Percentiles rank a stretch among this genome's conserved stretches.
These are phyloP conservation scores for Leucophenga varia DNA, from an alignment of 1,140 invertebrate genomes.

Conservation along the genomic window DNA sequence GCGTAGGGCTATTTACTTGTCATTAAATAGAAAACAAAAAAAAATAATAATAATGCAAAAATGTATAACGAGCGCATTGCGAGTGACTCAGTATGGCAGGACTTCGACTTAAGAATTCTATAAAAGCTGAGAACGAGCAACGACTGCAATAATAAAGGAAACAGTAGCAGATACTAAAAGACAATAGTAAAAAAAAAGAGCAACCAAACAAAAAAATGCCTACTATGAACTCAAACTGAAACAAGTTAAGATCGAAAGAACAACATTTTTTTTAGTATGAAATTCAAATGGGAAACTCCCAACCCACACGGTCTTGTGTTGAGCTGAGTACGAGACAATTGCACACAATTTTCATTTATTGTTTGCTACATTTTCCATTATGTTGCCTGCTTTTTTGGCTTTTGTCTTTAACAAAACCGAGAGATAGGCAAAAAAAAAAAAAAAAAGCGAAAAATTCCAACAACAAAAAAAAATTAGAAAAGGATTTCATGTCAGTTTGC, in stretches of 20 bases:
- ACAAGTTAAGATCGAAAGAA: too few relatives aligned
- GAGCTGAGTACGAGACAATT: conserved; percentile 39
- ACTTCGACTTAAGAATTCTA: too few relatives aligned
- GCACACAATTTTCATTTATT: conserved; percentile 54
- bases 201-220: too few relatives aligned
- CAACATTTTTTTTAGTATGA: too few relatives aligned
- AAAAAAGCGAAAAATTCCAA: too few relatives aligned
- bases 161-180: conserved; percentile 24
- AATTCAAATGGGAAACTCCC: too few relatives aligned
- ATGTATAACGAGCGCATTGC: conserved; percentile 45
- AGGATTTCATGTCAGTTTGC: conserved; percentile 5
- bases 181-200: conserved; percentile 5
- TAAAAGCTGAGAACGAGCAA: too few relatives aligned
- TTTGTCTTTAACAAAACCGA: conserved; percentile 3
- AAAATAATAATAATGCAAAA: too few relatives aligned
- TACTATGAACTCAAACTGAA: too few relatives aligned
- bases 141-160: conserved; percentile 42
- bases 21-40: conserved; percentile 53
- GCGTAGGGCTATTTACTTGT: conserved; percentile 44
- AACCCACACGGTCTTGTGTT: too few relatives aligned
- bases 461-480: too few relatives aligned
- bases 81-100: conserved; percentile 44
- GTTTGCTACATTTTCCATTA: conserved; percentile 51
- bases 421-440: too few relatives aligned
- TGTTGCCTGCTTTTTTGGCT: conserved; percentile 25